Conservation (phyloP, 2,888 invertebrate species). For the Neocrepidodera transversa region DNA sequence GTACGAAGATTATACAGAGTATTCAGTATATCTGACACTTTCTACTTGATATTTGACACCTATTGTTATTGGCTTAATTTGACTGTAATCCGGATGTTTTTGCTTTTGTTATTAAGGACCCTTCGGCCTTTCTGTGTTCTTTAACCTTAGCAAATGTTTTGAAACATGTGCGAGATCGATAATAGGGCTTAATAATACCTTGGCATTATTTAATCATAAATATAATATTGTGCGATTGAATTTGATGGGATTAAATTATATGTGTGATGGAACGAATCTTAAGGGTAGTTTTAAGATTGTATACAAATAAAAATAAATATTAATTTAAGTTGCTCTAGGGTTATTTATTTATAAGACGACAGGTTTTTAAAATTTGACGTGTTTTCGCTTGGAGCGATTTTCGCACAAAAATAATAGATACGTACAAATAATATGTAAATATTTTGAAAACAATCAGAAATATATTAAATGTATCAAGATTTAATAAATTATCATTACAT, state of each 20-base stretch:
- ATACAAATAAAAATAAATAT: too few species aligned
- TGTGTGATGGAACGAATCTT: too few species aligned
- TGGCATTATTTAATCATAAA: constrained; percentile 18
- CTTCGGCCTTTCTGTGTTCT: constrained; percentile 12
- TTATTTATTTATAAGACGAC: too few species aligned
- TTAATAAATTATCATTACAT: too few species aligned
- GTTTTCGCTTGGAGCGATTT: too few species aligned
- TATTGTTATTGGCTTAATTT: constrained; percentile 45
- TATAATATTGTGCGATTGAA: constrained; percentile 9
- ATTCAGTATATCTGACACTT: constrained; percentile 27
- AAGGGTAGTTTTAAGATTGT: too few species aligned
- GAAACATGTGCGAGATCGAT: constrained; percentile 41
- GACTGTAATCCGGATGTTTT: constrained; percentile 51
- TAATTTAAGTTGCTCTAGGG: too few species aligned
- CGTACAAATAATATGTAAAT: too few species aligned
- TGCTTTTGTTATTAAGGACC: constrained; percentile 42
- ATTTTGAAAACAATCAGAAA: too few species aligned
- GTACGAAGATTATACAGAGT: constrained; percentile 15
- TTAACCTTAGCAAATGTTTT: constrained; percentile 46
- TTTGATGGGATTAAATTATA: constrained; percentile 22
- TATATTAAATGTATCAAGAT: too few species aligned
- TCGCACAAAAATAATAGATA: too few species aligned
- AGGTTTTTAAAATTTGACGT: too few species aligned
- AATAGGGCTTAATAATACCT: constrained; percentile 27
- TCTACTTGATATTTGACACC: constrained; percentile 45